Base-by-base conservation (phyloP, 2,797 vertebrate species). In the Periparus ater region DNA sequence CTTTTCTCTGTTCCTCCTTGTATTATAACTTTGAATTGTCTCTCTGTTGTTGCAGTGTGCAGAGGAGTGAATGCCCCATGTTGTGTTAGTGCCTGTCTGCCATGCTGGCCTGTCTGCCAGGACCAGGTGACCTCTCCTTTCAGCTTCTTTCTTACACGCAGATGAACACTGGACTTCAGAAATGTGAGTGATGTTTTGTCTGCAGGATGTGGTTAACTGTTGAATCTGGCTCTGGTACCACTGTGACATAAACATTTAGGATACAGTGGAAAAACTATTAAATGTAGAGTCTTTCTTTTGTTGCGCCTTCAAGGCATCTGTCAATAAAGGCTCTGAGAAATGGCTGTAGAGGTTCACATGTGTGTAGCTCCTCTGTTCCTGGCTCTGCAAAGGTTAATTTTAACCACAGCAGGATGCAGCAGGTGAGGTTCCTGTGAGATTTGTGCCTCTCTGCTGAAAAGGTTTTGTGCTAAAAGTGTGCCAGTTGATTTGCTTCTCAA, bases 111-210 rank as follows among this genome's bases (percentile, higher is more conserved):
- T 99, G 99, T 98, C 98, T 99, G 94, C 99, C 99, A 98, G 98
- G 99, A 98, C 99, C 99, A 99, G 98, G 98, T 98, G 99, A 99
- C 98, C 99, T 99, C 98, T 99, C 99, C 98, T 98, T 99, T 98
- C 99, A 98, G 98, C 98, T 99, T 99, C 99, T 99, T 98, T 98
- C 99, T 98, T 99, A 99, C 98, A 99, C 98, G 99, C 99, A 99
- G 99, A 99, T 99, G 99, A 99, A 99, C 99, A 99, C 99, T 99
- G 99, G 99, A 99, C 99, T 99, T 99, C 99, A 99, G 99, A 99
- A 99, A 99, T 99, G 99, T 99, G 98, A 99, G 99, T 99, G 97
- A 93, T 76, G 81, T 95, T 90, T 95, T 91, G 94, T 93, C 95
- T 93, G 87, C 80, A 91, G 93, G 87, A 90, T 89, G 85, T 96